A percentile compares a stretch with the other conserved stretches of the same genome.
Conservation (phyloP, 2,888 invertebrate species). For the Steinernema carpocapsae region DNA sequence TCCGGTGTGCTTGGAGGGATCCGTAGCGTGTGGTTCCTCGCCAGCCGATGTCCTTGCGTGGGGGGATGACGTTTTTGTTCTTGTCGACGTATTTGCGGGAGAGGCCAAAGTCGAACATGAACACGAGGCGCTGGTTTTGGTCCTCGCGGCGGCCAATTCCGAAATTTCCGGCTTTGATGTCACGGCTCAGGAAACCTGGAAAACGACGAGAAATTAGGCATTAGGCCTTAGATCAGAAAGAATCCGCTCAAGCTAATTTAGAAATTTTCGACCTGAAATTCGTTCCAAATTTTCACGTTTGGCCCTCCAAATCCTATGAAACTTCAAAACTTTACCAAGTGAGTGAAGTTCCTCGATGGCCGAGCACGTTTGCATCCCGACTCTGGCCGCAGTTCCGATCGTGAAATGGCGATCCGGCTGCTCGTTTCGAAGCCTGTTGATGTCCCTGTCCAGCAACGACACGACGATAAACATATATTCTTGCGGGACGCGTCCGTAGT, state of each 20-base stretch:
- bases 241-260: not conserved
- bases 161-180: slow-evolving; percentile 64
- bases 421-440: slow-evolving; percentile 50
- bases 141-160: slow-evolving; percentile 55
- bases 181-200: slow-evolving; percentile 42
- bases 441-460: slow-evolving; percentile 52
- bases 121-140: slow-evolving; percentile 42
- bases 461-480: slow-evolving; percentile 59
- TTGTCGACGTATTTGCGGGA: slow-evolving; percentile 38
- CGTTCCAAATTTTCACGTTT: too few relatives aligned
- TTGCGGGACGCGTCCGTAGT: slow-evolving; percentile 40
- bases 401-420: slow-evolving; percentile 49
- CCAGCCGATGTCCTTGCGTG: slow-evolving; percentile 58
- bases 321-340: slow-evolving; percentile 38
- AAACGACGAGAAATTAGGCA: not conserved
- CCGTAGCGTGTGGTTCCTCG: slow-evolving; percentile 58
- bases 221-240: not conserved
- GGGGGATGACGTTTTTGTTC: slow-evolving; percentile 43
- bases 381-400: slow-evolving; percentile 51
- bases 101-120: slow-evolving; percentile 50
- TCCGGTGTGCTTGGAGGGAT: slow-evolving; percentile 53
- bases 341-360: slow-evolving; percentile 54
- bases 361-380: slow-evolving; percentile 50
- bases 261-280: too few relatives aligned
- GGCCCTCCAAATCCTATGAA: too few relatives aligned